phyloP scores from a whole-genome alignment of 2,888 invertebrate genomes.

The Camponotus fellah region DNA sequence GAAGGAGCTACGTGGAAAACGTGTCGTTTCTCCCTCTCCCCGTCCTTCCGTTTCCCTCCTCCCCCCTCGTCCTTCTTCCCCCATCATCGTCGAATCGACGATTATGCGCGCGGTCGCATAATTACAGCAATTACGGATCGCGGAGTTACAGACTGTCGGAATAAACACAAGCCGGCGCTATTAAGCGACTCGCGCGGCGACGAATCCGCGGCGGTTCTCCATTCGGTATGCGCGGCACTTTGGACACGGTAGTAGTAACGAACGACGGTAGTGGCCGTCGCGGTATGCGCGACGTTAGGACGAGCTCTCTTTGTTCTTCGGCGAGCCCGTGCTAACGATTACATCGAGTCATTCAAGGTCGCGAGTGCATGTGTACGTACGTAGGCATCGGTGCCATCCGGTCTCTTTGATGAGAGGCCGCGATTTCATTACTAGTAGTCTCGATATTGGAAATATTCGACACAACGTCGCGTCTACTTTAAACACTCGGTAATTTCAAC shows the following conservation, averaged over 20 bases:
- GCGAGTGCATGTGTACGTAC: constrained; percentile 32
- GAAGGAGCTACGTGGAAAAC: not conserved
- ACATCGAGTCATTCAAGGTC: constrained; percentile 72
- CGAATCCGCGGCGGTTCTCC: constrained; percentile 52
- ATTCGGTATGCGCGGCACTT: not conserved
- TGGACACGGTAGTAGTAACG: constrained; percentile 38
- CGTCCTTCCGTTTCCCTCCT: not conserved
- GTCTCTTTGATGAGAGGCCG: constrained; percentile 4
- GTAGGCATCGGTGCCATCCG: constrained; percentile 34
- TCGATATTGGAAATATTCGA: not conserved
- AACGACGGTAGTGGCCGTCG: constrained; percentile 54
- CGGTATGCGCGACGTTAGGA: constrained; percentile 50
- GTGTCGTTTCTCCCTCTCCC: constrained; percentile 4
- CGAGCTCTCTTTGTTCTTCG: constrained; percentile 70
- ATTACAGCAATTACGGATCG: constrained; percentile 80
- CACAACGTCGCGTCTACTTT: not conserved
- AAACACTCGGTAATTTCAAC: not conserved
- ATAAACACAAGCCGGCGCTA: constrained; percentile 79
- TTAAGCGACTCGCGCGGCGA: constrained; percentile 57
- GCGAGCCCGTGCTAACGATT: constrained; percentile 71
- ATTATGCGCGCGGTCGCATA: constrained; percentile 69
- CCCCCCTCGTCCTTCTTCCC: not conserved
- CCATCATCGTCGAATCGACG: constrained; percentile 45
- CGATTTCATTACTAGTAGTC: not conserved
- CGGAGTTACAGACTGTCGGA: constrained; percentile 80